Evolutionary conservation across 2,797 vertebrate species (phyloP), one percentile per base, ranked within the genome.

Genomic region (Heterohyrax brucei): DNA sequence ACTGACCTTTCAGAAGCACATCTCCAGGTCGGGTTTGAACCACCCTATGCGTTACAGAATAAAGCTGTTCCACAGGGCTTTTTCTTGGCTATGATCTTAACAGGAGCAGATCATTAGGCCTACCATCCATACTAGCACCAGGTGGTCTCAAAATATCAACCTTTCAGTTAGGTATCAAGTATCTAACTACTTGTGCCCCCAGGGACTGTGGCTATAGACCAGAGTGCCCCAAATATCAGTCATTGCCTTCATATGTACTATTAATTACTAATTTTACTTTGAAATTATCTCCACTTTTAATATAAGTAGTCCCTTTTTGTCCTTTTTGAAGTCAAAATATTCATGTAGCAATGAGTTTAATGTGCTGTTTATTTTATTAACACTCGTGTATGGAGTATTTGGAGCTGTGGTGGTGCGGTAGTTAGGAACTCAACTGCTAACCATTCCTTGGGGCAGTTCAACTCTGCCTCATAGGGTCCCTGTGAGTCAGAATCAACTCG

Each of bases 211-310:
- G 4, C 21, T 2, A 10, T 1, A 77, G 46, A 95, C 16, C 1
- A 26, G 7, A 24, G n/a, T 24, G 14, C 61, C 22, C 19, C 59
- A n/a, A 61, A 28, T n/a, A 19, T 28, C n/a, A 3, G 4, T 50
- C 26, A 24, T 44, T 9, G 30, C 59, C 39, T 73, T 80, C 6
- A 9, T 9, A 22, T 19, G 0, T 26, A 22, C 66, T 66, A 5
- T 75, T 62, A 28, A 28, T 61, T 62, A 76, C n/a, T 30, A 61
- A 28, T 46, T 87, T 85, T 61, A 85, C 48, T 66, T 70, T 73
- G 93, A 92, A 92, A 85, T 26, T 30, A 87, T 89, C 53, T 56
- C 59, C 44, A 64, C 28, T 94, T 93, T 61, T 30, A 90, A 48
- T 30, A 87, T 39, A 79, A 93, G 77, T 83, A 39, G 39, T 30